Percentiles rank a stretch among this genome's conserved stretches.
Conservation (phyloP, 2,113 vertebrate species). For the Oceanodroma tethys region DNA sequence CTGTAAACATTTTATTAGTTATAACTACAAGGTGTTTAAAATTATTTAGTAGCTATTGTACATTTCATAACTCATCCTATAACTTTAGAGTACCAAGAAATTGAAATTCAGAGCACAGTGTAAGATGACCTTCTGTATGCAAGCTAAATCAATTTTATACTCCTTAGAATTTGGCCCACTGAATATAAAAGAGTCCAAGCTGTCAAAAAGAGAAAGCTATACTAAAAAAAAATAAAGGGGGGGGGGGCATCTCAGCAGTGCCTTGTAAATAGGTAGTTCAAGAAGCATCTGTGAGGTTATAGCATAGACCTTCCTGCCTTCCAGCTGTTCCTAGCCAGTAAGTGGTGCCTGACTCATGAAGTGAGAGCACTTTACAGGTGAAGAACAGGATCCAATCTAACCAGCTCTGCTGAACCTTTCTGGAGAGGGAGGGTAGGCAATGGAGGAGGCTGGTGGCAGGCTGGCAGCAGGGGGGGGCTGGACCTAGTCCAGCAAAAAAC, state of each 20-base stretch:
- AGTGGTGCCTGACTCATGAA: neutral
- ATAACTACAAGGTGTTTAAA: constrained; percentile 41
- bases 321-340: neutral
- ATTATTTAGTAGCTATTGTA: constrained; percentile 28
- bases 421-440: neutral
- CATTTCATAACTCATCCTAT: neutral
- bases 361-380: neutral
- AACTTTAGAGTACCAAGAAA: neutral
- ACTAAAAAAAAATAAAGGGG: neutral
- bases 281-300: neutral
- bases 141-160: constrained; percentile 2
- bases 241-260: neutral
- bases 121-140: neutral
- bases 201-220: constrained; percentile 32
- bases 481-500: neutral
- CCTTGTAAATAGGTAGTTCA: neutral
- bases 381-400: neutral
- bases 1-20: constrained; percentile 43
- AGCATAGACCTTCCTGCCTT: neutral
- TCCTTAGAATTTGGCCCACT: constrained; percentile 6
- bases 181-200: neutral
- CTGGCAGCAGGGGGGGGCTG: neutral
- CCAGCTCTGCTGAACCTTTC: neutral
- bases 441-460: neutral
- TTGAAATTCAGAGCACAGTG: neutral